These are phyloP conservation scores for Mormyrus iriodes DNA, from an alignment of 2,113 vertebrate genomes.

Conservation along the genomic window DNA sequence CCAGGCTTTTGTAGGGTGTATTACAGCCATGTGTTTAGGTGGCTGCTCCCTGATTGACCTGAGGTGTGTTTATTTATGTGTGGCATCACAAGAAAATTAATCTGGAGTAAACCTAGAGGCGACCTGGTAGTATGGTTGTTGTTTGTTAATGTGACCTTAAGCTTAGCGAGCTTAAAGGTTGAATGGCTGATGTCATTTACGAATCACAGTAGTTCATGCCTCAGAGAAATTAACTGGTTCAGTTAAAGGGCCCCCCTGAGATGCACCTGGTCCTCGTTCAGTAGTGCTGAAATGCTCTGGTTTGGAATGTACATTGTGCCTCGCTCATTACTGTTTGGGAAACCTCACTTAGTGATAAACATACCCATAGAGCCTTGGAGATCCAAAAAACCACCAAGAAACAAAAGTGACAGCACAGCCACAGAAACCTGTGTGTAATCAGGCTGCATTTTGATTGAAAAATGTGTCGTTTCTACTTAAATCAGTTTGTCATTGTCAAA, in stretches of 20 bases:
- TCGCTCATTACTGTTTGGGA: background rate
- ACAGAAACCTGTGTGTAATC: background rate
- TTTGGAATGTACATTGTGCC: background rate
- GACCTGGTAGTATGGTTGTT: background rate
- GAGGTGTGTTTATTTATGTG: background rate
- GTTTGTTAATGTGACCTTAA: background rate
- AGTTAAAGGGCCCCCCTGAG: background rate
- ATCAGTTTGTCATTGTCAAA: slow-evolving; percentile 6
- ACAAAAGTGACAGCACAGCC: background rate
- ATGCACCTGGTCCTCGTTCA: background rate
- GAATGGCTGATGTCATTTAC: background rate
- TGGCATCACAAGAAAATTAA: background rate
- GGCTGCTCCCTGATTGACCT: background rate
- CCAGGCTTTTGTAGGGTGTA: background rate
- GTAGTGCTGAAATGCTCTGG: background rate
- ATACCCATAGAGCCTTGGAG: background rate
- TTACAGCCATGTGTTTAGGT: background rate
- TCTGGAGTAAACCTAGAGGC: background rate
- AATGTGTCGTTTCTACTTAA: background rate
- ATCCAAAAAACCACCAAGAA: background rate
- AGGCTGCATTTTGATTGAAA: slow-evolving; percentile 4
- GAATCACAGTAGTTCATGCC: background rate
- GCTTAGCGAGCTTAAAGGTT: background rate
- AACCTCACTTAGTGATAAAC: background rate
- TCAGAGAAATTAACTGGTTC: background rate